phyloP scores from a whole-genome alignment of 1,140 invertebrate species.

The Nebria ingens region DNA sequence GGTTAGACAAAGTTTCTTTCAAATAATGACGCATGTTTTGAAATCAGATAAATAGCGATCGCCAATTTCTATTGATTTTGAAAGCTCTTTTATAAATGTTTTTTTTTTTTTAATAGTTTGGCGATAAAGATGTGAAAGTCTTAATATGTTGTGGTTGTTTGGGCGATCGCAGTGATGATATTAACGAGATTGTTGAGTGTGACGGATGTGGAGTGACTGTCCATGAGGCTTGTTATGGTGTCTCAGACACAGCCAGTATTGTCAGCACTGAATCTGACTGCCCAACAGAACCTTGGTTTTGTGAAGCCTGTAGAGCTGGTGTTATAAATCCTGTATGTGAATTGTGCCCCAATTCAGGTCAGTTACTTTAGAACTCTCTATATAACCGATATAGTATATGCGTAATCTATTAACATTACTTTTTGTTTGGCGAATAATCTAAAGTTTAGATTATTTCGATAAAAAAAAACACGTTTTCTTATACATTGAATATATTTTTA shows the following conservation, averaged over 20 bases:
- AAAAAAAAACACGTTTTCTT: not conserved
- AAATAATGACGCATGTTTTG: too few species aligned
- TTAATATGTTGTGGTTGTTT: slow-evolving; percentile 89
- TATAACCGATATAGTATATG: too few species aligned
- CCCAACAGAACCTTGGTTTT: slow-evolving; percentile 96
- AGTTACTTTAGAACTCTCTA: slow-evolving; percentile 13
- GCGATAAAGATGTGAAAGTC: slow-evolving; percentile 35
- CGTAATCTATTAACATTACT: not conserved
- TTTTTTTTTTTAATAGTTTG: slow-evolving; percentile 21
- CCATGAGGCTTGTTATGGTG: slow-evolving; percentile 96
- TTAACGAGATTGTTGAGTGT: slow-evolving; percentile 95
- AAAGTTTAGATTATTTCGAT: not conserved
- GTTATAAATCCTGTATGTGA: slow-evolving; percentile 77
- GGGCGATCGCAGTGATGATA: slow-evolving; percentile 82
- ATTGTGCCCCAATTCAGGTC: slow-evolving; percentile 71
- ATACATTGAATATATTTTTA: not conserved
- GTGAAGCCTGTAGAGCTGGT: slow-evolving; percentile 92
- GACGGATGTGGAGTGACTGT: slow-evolving; percentile 92
- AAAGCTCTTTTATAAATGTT: not conserved
- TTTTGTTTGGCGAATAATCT: not conserved
- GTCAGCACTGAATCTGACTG: slow-evolving; percentile 83
- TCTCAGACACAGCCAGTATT: slow-evolving; percentile 83
- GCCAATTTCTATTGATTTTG: too few species aligned
- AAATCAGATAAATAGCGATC: too few species aligned
- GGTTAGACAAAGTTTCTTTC: too few species aligned